Base-by-base conservation (phyloP, 2,113 vertebrate genomes). In the Malaclemys terrapin region DNA sequence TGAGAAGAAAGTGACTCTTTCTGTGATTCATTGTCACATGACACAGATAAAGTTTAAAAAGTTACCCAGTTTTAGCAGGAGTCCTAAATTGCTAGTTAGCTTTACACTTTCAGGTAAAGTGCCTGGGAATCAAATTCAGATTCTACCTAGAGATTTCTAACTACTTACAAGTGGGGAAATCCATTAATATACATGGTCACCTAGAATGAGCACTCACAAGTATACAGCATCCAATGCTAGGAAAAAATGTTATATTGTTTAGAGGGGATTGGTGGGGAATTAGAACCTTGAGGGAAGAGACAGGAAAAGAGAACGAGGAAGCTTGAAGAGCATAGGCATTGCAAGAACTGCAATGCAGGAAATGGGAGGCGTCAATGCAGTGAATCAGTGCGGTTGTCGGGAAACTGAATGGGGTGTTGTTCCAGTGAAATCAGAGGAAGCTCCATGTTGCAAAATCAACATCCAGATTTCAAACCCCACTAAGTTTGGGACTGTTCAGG, bases 11-110 rank as follows among this genome's bases (percentile, higher is more conserved):
- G 95, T 72, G 0, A 90, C 38, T 84, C 57, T 75, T 92, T 50
- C 72, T 93, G 24, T 96, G 93, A 97, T 94, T 94, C 92, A 94
- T 69, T 90, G 47, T 95, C 90, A 86, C 29, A 56, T 80, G 82
- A 82, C 89, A 92, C 91, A 88, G 56, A 92, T 38, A 69, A 27
- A 0, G 35, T 78, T 93, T 94, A 42, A 94, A 94, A 92, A 82
- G 17, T 3, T 59, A 7, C 24, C 19, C 65, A n/a, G 54, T 89
- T 87, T 85, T 45, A 12, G 27, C 69, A 96, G 80, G 42, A 53
- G 94, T 84, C 49, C 29, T 89, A 2, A 52, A 1, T 90, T 90
- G 47, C 69, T 62, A 72, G 42, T 3, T 27, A 72, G 14, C 54
- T 89, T 92, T 82, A 52, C 8, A 89, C 35, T 42, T 90, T 81